Conservation (phyloP, 2,113 vertebrate genomes). For the Amphilophus citrinellus region DNA sequence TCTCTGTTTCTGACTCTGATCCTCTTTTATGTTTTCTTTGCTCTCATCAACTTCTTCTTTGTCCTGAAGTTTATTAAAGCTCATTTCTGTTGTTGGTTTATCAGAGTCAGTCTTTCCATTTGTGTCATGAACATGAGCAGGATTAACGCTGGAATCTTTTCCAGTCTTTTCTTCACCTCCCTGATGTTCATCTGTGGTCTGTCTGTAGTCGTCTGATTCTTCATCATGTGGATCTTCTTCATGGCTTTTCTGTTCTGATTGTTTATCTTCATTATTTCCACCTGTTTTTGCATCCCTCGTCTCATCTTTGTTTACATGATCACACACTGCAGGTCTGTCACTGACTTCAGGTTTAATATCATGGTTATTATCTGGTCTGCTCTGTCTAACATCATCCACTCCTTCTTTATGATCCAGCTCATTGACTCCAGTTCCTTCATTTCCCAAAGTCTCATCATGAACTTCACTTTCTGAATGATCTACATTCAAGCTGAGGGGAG, state of each 20-base stretch:
- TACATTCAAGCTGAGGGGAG: neutral
- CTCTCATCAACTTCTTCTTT: rapidly evolving
- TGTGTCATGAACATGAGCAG: neutral
- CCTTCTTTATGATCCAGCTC: neutral
- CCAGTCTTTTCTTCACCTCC: neutral
- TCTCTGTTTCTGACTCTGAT: neutral
- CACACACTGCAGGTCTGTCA: neutral
- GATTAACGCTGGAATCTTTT: neutral
- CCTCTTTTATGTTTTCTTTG: neutral
- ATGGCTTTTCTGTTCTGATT: neutral
- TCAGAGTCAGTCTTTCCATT: neutral
- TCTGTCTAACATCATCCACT: neutral
- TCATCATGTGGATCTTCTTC: neutral
- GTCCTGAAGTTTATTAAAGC: neutral
- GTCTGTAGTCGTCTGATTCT: rapidly evolving
- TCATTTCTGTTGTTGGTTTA: rapidly evolving
- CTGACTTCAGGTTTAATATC: neutral
- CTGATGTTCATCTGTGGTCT: neutral
- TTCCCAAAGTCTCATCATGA: neutral
- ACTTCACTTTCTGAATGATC: neutral
- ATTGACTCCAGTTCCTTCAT: neutral
- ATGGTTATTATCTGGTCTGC: neutral
- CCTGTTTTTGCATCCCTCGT: neutral
- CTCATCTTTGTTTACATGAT: no score
- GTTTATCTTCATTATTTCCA: neutral